Base-by-base conservation (phyloP, 2,113 vertebrate genomes). In the Entomyzon cyanotis region DNA sequence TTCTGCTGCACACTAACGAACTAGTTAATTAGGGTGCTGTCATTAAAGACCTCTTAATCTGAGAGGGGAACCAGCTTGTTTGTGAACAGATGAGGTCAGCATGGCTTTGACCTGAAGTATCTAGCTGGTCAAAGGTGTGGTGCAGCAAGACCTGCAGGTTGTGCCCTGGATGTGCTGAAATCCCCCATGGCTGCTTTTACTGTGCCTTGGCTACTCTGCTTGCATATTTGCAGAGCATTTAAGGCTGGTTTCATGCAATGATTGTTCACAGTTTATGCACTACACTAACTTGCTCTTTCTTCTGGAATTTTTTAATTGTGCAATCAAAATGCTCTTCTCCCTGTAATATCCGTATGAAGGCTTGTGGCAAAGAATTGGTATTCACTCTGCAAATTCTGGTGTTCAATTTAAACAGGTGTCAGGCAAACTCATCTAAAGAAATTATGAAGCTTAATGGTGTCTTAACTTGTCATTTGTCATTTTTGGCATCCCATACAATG, bases 391-490 rank as follows among this genome's bases (percentile, higher is more conserved):
- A 95, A 93, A 91, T 19, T 44, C 30, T 35, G 18, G 11, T 84
- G 44, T 87, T 97, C 76, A 76, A 88, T 98, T 94, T 91, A 97
- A 91, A 94, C 50, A 52, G 41, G 78, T 78, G 90, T 96, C 93
- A 94, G 86, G 68, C 87, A 97, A 96, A 96, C 83, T 96, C 84
- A 92, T 89, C 76, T 95, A 71, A 89, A 96, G 94, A 92, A 96
- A 97, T 95, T 73, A 89, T 82, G 79, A 80, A 94, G 56, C 62
- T 86, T 95, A 95, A 96, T 89, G 89, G 67, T 73, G 74, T 87
- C 80, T 93, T 37, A 68, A 35, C 56, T 92, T 44, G 3, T 59
- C 70, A 77, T 95, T 95, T 95, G 79, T 98, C 94, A 88, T 89
- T 47, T 81, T 75, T 82, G 42, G 78, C 59, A 65, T 79, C 76